These are phyloP conservation scores for Solenopsis invicta DNA, from an alignment of 1,140 invertebrate genomes.

Conservation along the genomic window DNA sequence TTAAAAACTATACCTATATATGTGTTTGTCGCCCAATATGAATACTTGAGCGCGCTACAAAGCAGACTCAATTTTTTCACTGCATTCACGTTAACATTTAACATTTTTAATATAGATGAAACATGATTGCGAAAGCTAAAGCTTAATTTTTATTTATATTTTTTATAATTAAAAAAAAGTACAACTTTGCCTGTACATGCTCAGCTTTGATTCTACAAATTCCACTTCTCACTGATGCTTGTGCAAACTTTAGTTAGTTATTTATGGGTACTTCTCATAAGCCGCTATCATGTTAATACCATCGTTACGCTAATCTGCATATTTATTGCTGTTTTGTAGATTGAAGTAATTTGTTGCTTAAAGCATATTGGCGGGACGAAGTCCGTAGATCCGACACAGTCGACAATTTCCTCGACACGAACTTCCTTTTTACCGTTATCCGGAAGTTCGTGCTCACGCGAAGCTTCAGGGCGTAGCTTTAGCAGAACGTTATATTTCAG, in stretches of 20 bases:
- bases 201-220: neutral
- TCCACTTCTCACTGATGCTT: neutral
- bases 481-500: constrained; percentile 19
- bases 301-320: neutral
- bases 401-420: constrained; percentile 24
- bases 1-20: neutral
- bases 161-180: neutral
- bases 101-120: neutral
- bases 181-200: neutral
- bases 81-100: constrained; percentile 52
- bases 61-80: constrained; percentile 14
- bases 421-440: constrained; percentile 36
- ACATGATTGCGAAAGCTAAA: neutral
- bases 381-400: constrained; percentile 3
- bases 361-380: neutral
- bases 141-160: neutral
- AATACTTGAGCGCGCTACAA: constrained; percentile 47
- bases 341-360: constrained; percentile 19
- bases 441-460: constrained; percentile 36
- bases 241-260: neutral
- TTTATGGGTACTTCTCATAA: neutral
- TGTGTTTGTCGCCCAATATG: constrained; percentile 8
- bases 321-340: constrained; percentile 29
- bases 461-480: constrained; percentile 11
- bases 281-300: neutral